phyloP scores from a whole-genome alignment of 2,797 vertebrate species.

The Silurus aristotelis region DNA sequence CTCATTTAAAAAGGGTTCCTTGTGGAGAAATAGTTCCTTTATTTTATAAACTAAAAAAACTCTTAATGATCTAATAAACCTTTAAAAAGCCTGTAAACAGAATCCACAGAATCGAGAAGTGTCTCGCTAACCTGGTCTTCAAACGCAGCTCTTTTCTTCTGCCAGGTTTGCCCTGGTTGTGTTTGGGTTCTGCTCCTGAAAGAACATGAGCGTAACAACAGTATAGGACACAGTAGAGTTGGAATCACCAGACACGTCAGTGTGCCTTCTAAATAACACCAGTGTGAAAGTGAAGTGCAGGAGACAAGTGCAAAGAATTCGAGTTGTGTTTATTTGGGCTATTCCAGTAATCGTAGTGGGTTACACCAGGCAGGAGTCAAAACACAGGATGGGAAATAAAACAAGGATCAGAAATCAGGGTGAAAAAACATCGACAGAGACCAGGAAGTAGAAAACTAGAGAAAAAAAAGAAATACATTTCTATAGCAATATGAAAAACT shows the following conservation, averaged over 20 bases:
- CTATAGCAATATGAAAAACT: constrained; percentile 16
- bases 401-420: constrained; percentile 7
- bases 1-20: neutral
- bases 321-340: constrained; percentile 27
- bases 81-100: neutral
- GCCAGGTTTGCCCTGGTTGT: neutral
- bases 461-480: neutral
- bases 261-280: neutral
- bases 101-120: neutral
- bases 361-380: constrained; percentile 25
- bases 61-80: neutral
- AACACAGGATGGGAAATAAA: constrained; percentile 9
- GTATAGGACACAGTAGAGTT: neutral
- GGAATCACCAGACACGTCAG: neutral
- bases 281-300: neutral
- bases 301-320: constrained; percentile 19
- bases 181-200: neutral
- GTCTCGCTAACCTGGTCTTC: neutral
- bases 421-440: neutral
- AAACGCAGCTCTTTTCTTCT: neutral
- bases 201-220: too few relatives aligned
- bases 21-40: neutral
- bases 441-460: constrained; percentile 17
- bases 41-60: neutral
- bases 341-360: constrained; percentile 19